Percentiles rank a stretch among this genome's conserved stretches.
Conservation (phyloP, 2,888 invertebrate species). For the Drosophila imparisetae region DNA sequence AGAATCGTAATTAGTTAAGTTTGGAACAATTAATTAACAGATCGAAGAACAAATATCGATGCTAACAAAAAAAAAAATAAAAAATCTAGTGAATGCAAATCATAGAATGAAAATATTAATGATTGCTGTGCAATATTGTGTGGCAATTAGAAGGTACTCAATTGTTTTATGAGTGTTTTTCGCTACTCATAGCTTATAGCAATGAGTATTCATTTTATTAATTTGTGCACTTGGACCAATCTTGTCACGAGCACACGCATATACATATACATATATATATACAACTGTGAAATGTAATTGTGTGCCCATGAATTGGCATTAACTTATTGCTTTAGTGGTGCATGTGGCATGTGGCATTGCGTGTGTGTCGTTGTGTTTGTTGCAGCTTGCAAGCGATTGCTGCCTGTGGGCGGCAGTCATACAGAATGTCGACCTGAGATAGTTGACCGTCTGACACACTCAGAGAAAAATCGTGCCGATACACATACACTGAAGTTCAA, state of each 20-base stretch:
- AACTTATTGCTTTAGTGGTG: constrained; percentile 5
- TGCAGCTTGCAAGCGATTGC: constrained; percentile 1
- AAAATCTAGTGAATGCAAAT: not conserved
- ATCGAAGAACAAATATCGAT: not conserved
- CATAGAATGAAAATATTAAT: not conserved
- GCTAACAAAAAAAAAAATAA: not conserved
- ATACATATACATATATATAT: not conserved
- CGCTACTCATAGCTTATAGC: not conserved
- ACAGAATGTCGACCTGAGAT: constrained; percentile 22
- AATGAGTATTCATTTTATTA: constrained; percentile 2
- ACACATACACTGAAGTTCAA: not conserved
- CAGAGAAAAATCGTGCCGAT: not conserved
- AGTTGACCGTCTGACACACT: constrained; percentile 4
- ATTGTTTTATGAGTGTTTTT: not conserved
- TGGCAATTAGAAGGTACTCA: not conserved
- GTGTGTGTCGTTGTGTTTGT: not conserved
- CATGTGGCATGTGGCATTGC: constrained; percentile 27
- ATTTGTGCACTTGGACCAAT: constrained; percentile 62
- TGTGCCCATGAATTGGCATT: constrained; percentile 23
- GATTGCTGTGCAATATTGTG: not conserved
- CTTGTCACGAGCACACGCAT: constrained; percentile 66
- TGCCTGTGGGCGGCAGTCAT: constrained; percentile 16
- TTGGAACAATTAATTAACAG: not conserved
- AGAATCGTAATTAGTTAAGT: not conserved
- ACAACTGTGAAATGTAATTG: constrained; percentile 12